Evolutionary conservation across 2,113 vertebrate genomes (phyloP), one percentile per base, ranked within the genome.

Genomic region (Hemiscyllium ocellatum): DNA sequence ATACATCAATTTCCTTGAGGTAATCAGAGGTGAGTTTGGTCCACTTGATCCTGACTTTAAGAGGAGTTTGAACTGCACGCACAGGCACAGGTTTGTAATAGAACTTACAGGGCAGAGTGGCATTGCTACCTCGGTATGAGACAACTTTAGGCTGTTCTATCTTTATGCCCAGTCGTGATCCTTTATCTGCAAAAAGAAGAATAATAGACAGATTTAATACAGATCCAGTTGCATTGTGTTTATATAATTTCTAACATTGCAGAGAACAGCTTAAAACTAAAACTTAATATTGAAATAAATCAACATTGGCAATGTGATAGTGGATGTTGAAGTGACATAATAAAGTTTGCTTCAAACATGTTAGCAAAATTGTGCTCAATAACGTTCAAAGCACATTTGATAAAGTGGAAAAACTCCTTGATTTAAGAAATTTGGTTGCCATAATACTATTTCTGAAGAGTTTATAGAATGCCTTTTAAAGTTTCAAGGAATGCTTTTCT

Each of bases 41-140:
- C 99, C 99, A 99, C 97, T 98, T 99, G 96, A 99, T 97, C 37
- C 98, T 98, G 94, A 98, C 97, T 96, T 97, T 98, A 96, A 98
- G 98, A 3, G 96, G 72, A 89, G 85, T 96, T 95, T 96, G 97
- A 96, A 97, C 98, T 96, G 96, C 95, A 1, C 94, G 12, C 68
- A 96, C 96, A 1, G 94, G 8, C 69, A 96, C 96, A 47, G 98
- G 97, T 94, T 97, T 96, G 37, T 97, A 97, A 47, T 96, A 96
- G 96, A 98, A 98, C 89, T 96, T 98, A 97, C 99, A 99, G 0
- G 98, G 98, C 97, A 99, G 97, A 95, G 98, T 99, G 83, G 98
- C 97, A 8, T 99, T 99, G 96, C 96, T 97, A 22, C 99, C 99
- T 0, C 98, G 96, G 0, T 97, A 96, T 1, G 98, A 98, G 78